A percentile compares a stretch with the other conserved stretches of the same genome.
phyloP scores from a whole-genome alignment of 2,113 vertebrate species.

The Tautogolabrus adspersus region DNA sequence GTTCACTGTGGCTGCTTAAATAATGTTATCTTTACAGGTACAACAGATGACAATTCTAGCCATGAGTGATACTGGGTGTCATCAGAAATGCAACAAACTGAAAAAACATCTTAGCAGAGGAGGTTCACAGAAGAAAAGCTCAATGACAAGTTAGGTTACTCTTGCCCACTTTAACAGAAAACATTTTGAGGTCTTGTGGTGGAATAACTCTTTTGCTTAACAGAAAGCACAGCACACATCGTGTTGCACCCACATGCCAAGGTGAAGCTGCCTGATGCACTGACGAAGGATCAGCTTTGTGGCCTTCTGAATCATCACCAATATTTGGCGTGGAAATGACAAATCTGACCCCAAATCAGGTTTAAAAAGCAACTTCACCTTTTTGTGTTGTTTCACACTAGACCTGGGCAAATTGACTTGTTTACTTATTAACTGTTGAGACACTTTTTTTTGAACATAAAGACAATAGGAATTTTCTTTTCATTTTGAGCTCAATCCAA shows the following conservation, averaged over 20 bases:
- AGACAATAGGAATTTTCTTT: not conserved
- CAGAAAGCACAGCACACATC: slow-evolving; percentile 57
- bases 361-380: slow-evolving; percentile 49
- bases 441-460: not conserved
- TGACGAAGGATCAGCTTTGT: slow-evolving; percentile 59
- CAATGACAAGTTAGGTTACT: not conserved
- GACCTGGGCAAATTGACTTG: slow-evolving; percentile 70
- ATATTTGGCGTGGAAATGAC: slow-evolving; percentile 8
- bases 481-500: slow-evolving; percentile 33
- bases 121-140: not conserved
- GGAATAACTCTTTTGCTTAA: slow-evolving; percentile 27
- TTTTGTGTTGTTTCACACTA: slow-evolving; percentile 65
- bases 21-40: no score
- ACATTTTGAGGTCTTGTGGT: not conserved
- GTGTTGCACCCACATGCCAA: slow-evolving; percentile 67
- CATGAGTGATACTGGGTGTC: not conserved
- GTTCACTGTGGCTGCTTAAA: not conserved
- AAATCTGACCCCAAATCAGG: slow-evolving; percentile 62
- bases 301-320: slow-evolving; percentile 1
- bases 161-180: not conserved
- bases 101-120: not conserved
- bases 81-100: not conserved
- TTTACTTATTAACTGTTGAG: slow-evolving; percentile 5
- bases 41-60: not conserved
- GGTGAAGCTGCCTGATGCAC: slow-evolving; percentile 57